Evolutionary conservation across 2,113 vertebrate species (phyloP).

Genomic region (Pterocles burchelli): DNA sequence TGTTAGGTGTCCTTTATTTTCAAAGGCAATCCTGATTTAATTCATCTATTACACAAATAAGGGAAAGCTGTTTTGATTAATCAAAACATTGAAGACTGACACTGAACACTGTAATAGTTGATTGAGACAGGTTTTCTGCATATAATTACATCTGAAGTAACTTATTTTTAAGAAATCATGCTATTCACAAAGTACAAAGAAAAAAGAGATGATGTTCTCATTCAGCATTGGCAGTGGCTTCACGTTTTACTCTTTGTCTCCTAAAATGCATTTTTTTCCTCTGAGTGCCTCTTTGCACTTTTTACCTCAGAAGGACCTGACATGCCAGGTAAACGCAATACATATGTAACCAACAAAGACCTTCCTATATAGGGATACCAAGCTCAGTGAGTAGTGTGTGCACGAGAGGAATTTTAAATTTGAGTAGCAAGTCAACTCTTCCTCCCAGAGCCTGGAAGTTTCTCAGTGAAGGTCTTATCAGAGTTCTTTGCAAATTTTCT

Average conservation of each 20-base stretch:
- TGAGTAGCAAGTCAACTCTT: background rate
- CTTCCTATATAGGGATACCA: background rate
- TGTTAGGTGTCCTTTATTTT: background rate
- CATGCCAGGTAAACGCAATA: background rate
- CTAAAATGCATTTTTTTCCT: background rate
- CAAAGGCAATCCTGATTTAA: background rate
- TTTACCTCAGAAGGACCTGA: background rate
- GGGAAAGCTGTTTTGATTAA: background rate
- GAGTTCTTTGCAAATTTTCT: background rate
- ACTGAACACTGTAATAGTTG: background rate
- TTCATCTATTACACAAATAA: background rate
- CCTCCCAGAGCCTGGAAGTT: background rate
- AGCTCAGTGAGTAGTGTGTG: background rate
- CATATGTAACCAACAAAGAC: background rate
- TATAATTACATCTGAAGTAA: background rate
- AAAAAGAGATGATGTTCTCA: background rate
- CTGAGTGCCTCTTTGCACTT: background rate
- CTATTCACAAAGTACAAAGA: background rate
- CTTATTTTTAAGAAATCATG: background rate
- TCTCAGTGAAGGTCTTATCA: background rate
- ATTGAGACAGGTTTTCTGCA: background rate
- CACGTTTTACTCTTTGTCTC: background rate
- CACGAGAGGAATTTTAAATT: background rate
- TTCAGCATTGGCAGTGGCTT: background rate
- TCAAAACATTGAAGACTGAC: background rate